Base-by-base conservation (phyloP, 2,797 vertebrate species). In the Melopsittacus undulatus region DNA sequence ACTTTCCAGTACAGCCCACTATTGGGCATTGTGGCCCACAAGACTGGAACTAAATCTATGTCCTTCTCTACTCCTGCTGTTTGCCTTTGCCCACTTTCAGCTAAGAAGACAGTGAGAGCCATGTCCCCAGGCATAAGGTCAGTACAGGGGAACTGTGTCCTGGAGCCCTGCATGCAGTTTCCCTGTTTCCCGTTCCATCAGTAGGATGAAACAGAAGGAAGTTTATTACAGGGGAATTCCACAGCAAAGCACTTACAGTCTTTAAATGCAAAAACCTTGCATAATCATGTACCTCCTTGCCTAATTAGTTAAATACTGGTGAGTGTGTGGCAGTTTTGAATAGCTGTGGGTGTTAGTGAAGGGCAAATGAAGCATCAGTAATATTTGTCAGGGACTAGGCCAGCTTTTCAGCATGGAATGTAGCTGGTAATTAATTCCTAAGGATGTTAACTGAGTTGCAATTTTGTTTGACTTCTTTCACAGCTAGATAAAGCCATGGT, bases 381-480 rank as follows among this genome's bases (percentile, higher is more conserved):
- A 32, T 70, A 52, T 42, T 83, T 72, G 11, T 81, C 36, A 2
- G 5, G 38, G 34, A 13, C 34, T 81, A 66, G 34, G 42, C 5
- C 54, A 66, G 70, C n/a, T 78, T 92, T 84, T 52, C 38, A 75
- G 59, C 42, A 90, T 19, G 61, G 82, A 90, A 72, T 6, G 11
- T 49, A 30, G 16, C 10, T 81, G 42, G 9, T 38, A 92, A 78
- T 81, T 74, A 78, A 78, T 57, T 83, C 26, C 32, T 24, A 64
- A 57, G 34, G 45, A 54, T 59, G 27, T 59, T 67, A 89, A 80
- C 52, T 24, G 57, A 81, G 15, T 64, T 89, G 43, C 67, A 84
- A 26, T 72, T 69, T 26, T 36, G 68, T 92, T 63, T 91, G 36
- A 89, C 59, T 82, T 19, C 19, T 89, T 81, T 83, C 77, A 66